Percentiles rank a stretch among this genome's conserved stretches.
phyloP scores from a whole-genome alignment of 2,113 vertebrate genomes.

The Cavia porcellus region DNA sequence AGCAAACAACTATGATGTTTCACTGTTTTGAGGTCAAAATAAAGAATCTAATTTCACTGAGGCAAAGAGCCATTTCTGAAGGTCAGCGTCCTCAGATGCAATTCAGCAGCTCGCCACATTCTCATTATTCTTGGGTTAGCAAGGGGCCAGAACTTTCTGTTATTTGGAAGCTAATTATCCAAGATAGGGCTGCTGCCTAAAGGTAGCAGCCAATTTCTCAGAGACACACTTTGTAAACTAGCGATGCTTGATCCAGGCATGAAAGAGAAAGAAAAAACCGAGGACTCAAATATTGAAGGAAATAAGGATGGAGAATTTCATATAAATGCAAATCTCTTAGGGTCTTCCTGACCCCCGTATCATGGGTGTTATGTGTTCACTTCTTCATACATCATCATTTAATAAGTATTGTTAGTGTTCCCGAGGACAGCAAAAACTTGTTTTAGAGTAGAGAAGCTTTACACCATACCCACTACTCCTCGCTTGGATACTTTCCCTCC shows the following conservation, averaged over 20 bases:
- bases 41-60: neutral
- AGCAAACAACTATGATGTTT: neutral
- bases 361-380: neutral
- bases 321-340: neutral
- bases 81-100: neutral
- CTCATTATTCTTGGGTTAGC: neutral
- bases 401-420: neutral
- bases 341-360: neutral
- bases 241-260: neutral
- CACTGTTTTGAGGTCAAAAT: neutral
- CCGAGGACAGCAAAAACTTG: neutral
- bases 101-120: neutral
- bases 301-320: neutral
- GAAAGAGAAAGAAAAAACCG: neutral
- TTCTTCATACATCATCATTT: neutral
- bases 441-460: neutral
- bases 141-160: neutral
- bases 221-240: no score
- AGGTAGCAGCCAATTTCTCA: neutral
- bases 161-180: neutral
- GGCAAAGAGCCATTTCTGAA: neutral
- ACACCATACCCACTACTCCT: accelerated
- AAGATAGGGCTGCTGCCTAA: neutral
- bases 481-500: accelerated
- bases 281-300: neutral